A percentile compares a stretch with the other conserved stretches of the same genome.
These are phyloP conservation scores for Pelvicachromis taeniatus DNA, from an alignment of 2,113 vertebrate genomes.

Conservation along the genomic window DNA sequence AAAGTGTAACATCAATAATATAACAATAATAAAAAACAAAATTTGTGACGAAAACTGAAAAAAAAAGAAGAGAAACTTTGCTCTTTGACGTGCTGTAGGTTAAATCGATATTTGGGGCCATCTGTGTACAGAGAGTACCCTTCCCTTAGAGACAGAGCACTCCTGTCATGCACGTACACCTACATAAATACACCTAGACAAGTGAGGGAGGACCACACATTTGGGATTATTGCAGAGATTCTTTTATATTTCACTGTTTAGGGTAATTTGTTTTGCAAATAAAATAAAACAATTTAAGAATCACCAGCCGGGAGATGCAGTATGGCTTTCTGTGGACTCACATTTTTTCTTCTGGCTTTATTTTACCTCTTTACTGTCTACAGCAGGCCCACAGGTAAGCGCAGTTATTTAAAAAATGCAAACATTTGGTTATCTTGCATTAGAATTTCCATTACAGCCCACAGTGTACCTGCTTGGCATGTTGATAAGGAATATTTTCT, in stretches of 20 bases:
- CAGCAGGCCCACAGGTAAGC: conserved; percentile 45
- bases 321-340: conserved; percentile 31
- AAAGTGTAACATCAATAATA: not conserved
- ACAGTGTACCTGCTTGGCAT: not conserved
- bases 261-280: not conserved
- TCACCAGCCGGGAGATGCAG: not conserved
- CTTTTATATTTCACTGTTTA: not conserved
- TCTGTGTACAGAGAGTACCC: conserved; percentile 35
- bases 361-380: not conserved
- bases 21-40: accelerated
- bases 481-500: not conserved
- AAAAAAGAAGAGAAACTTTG: not conserved
- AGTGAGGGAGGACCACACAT: not conserved
- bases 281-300: not conserved
- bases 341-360: conserved; percentile 10
- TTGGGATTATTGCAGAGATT: not conserved
- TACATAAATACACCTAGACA: conserved; percentile 3
- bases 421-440: not conserved
- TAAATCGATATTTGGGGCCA: conserved; percentile 55
- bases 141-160: conserved; percentile 1
- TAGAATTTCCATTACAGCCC: not conserved
- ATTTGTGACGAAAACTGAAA: not conserved
- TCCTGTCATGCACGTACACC: not conserved
- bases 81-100: not conserved
- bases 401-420: not conserved